Evolutionary conservation across 2,113 vertebrate genomes (phyloP), one percentile per base, ranked within the genome.

Genomic region (Limanda limanda): DNA sequence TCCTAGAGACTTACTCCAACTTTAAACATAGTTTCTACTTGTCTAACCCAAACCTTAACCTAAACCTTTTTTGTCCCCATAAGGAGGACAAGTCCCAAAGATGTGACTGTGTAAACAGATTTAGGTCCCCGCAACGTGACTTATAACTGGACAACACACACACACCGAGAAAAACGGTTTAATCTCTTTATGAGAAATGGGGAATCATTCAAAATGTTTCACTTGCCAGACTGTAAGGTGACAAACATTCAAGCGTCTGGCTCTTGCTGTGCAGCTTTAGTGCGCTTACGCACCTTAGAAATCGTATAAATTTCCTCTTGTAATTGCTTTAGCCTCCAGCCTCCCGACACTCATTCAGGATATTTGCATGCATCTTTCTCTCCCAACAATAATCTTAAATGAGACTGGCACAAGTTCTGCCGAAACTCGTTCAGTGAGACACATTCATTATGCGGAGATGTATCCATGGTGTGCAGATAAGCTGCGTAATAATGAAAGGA

Each of bases 371-470:
- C 48, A 63, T 78, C 24, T 51, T 61, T 74, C 35, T 65, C 21
- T 59, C 57, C 63, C 23, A 78, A 80, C 68, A 80, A 82, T 77
- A 83, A 78, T 85, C 21, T 66, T 60, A 72, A 81, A 81, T 74
- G 27, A 77, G 37, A 82, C 27, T 82, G 66, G 75, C 82, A 83
- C 31, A 61, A 57, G 48, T 86, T 79, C 63, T 65, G 35, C 75
- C 68, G 37, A 76, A 81, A 68, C 13, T 47, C 35, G 66, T 85
- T 76, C 70, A 76, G 51, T 37, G 37, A 74, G 42, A 79, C 17
- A 17, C 42, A 72, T 81, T 71, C 48, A 78, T 81, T 85, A 74
- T 40, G 61, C 45, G 74, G 17, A 74, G 40, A 77, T 77, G 14
- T 56, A 35, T 66, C 65, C n/a, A 56, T 63, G 58, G 35, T 40